A percentile compares a stretch with the other conserved stretches of the same genome.
Conservation (phyloP, 2,888 invertebrate species). For the Mythimna loreyi region DNA sequence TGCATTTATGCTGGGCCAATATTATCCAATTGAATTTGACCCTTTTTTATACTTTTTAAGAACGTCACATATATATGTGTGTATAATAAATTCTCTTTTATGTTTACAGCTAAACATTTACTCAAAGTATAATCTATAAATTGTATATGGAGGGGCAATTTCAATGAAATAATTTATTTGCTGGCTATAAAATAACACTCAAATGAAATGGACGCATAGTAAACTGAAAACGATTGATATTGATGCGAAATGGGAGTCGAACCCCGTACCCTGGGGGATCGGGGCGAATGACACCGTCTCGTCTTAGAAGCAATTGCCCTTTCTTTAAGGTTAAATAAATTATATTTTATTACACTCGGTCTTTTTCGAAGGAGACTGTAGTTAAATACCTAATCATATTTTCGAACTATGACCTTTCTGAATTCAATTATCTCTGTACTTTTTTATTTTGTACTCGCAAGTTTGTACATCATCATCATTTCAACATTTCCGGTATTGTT, state of each 20-base stretch:
- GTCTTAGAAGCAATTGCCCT: background rate
- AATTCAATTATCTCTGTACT: too few relatives aligned
- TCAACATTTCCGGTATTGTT: too few relatives aligned
- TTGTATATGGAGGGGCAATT: conserved; percentile 11
- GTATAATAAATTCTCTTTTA: background rate
- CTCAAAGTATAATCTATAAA: conserved; percentile 7
- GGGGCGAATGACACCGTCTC: conserved; percentile 25
- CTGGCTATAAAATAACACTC: conserved; percentile 26
- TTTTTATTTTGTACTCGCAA: too few relatives aligned
- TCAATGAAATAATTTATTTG: conserved; percentile 32
- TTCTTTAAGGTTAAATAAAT: conserved; percentile 6
- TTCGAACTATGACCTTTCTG: background rate
- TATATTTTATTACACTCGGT: background rate
- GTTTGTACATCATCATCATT: too few relatives aligned
- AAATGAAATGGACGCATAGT: conserved; percentile 26
- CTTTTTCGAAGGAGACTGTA: background rate
- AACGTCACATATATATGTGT: background rate
- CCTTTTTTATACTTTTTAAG: too few relatives aligned
- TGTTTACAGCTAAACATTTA: background rate
- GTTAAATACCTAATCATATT: background rate
- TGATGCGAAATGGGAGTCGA: conserved; percentile 34
- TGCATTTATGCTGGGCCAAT: background rate
- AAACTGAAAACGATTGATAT: conserved; percentile 35
- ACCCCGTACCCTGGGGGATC: background rate
- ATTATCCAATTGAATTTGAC: background rate